These are phyloP conservation scores for Mormyrus proboscirostris DNA, from an alignment of 2,797 vertebrate species.

Conservation along the genomic window DNA sequence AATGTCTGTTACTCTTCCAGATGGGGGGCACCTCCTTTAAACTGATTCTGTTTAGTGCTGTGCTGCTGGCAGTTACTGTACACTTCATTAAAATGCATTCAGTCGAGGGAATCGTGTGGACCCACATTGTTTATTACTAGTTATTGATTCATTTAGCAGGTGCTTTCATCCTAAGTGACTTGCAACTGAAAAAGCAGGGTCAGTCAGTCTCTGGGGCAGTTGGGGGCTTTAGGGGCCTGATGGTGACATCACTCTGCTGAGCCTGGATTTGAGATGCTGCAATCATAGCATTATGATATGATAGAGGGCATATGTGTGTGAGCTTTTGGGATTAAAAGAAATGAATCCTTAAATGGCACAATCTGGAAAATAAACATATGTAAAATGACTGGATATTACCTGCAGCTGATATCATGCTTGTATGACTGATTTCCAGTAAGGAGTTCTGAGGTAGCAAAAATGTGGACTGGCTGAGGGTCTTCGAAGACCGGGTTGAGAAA, in stretches of 20 bases:
- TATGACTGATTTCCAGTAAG: background rate
- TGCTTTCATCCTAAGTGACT: background rate
- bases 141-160: background rate
- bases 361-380: background rate
- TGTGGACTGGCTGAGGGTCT: background rate
- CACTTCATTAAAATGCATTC: background rate
- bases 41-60: background rate
- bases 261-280: background rate
- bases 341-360: background rate
- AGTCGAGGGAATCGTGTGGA: background rate
- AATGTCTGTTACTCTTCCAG: background rate
- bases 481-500: background rate
- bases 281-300: background rate
- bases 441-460: background rate
- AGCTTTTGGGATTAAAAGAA: background rate
- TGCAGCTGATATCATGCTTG: background rate
- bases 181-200: background rate
- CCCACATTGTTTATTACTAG: background rate
- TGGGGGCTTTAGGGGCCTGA: background rate
- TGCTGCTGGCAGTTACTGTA: background rate
- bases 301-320: background rate
- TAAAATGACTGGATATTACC: background rate
- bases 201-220: background rate
- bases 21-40: background rate
- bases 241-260: background rate